Evolutionary conservation across 2,113 vertebrate species (phyloP).

Genomic region (Tichodroma muraria): DNA sequence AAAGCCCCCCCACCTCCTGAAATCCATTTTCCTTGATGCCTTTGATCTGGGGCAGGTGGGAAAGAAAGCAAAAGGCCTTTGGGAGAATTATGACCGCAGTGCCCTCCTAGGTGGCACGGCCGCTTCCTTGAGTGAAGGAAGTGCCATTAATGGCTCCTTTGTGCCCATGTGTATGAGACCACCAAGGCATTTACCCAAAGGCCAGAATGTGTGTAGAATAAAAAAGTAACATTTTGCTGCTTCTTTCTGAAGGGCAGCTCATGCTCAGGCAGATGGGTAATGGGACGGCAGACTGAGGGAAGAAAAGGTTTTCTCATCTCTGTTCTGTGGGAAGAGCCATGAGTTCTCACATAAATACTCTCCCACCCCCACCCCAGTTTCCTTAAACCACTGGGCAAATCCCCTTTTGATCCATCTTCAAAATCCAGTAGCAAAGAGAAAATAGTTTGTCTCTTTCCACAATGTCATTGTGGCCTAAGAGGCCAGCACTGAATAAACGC

Average conservation of each 20-base stretch:
- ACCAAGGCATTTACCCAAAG: slow-evolving; percentile 25
- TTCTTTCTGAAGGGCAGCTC: background rate
- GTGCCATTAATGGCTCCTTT: slow-evolving; percentile 10
- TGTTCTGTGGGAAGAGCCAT: background rate
- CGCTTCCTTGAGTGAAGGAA: background rate
- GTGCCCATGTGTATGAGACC: background rate
- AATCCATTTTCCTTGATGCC: slow-evolving; percentile 10
- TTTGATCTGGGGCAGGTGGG: slow-evolving; percentile 60
- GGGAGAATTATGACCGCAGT: background rate
- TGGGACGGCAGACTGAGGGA: background rate
- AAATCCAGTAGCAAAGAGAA: background rate
- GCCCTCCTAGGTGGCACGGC: background rate
- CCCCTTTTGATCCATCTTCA: background rate
- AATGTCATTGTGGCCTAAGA: background rate
- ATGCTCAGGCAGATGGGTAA: background rate
- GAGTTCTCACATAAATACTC: background rate
- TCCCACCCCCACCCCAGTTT: background rate
- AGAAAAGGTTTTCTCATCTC: background rate
- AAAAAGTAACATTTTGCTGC: background rate
- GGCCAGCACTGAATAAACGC: background rate
- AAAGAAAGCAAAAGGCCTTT: slow-evolving; percentile 27
- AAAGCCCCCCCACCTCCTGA: background rate
- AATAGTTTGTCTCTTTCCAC: background rate
- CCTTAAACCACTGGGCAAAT: background rate
- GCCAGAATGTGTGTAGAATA: background rate